Conservation (phyloP, 2,888 invertebrate species). For the Aspidapion aeneum region DNA sequence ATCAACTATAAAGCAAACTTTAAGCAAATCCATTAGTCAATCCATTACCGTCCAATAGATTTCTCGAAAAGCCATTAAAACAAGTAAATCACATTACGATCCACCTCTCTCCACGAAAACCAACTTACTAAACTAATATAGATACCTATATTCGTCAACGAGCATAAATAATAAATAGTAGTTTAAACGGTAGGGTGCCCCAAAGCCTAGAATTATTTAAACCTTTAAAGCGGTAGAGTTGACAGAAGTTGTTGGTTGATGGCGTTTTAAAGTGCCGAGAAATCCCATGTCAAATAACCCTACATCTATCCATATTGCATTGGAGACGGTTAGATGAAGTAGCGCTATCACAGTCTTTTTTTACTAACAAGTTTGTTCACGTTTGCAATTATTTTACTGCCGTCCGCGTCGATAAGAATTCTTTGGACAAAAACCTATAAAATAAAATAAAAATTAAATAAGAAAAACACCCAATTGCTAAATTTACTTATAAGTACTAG, state of each 20-base stretch:
- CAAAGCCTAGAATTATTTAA: constrained; percentile 35
- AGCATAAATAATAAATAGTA: constrained; percentile 27
- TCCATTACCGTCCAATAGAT: background rate
- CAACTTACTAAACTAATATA: background rate
- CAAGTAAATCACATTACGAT: background rate
- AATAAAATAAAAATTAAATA: too few relatives aligned
- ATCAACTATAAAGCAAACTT: background rate
- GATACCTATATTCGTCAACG: background rate
- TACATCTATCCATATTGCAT: constrained; percentile 7
- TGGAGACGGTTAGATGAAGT: constrained; percentile 2
- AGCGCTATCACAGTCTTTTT: too few relatives aligned
- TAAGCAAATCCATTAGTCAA: background rate
- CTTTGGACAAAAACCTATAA: too few relatives aligned
- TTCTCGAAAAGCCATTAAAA: background rate
- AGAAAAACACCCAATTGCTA: too few relatives aligned
- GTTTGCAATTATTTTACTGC: too few relatives aligned
- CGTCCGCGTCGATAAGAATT: too few relatives aligned
- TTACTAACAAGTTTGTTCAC: too few relatives aligned
- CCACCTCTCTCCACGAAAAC: background rate
- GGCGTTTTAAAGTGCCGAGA: constrained; percentile 31
- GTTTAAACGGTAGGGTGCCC: constrained; percentile 30
- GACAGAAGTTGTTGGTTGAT: constrained; percentile 31
- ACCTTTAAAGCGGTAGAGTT: constrained; percentile 33
- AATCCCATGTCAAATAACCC: constrained; percentile 31
- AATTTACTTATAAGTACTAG: too few relatives aligned